Conservation (phyloP, 2,113 vertebrate species). For the Corvus hawaiiensis region DNA sequence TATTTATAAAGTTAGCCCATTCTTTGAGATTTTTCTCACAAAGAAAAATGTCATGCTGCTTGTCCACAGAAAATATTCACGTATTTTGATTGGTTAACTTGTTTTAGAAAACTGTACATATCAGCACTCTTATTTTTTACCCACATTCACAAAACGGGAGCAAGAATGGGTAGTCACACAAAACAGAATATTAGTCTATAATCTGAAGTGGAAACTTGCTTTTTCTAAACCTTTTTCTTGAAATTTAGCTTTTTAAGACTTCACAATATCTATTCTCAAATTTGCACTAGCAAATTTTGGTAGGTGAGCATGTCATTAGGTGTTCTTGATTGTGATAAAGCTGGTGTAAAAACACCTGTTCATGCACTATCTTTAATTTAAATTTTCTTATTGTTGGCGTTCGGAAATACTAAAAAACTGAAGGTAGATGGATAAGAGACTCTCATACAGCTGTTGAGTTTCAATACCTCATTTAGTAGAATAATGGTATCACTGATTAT, state of each 20-base stretch:
- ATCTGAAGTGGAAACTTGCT: background rate
- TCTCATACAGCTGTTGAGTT: background rate
- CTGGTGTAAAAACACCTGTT: background rate
- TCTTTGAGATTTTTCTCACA: background rate
- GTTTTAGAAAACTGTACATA: background rate
- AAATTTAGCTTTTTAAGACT: background rate
- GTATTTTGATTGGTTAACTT: background rate
- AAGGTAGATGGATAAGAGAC: background rate
- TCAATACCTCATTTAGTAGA: background rate
- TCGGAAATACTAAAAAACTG: background rate
- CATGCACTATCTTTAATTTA: background rate
- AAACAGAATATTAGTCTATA: background rate
- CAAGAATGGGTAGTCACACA: background rate
- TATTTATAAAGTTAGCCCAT: background rate
- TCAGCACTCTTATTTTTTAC: background rate
- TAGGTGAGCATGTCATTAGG: fast-evolving
- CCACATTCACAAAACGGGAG: background rate
- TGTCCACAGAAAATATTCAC: background rate
- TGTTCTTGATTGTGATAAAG: background rate
- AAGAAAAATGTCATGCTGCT: background rate
- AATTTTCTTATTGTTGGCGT: background rate
- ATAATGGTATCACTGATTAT: background rate
- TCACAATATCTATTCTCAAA: background rate
- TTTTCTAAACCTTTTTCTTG: background rate
- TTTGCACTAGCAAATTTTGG: background rate